These are phyloP conservation scores for Xyrauchen texanus DNA, from an alignment of 2,113 vertebrate genomes.

Conservation along the genomic window DNA sequence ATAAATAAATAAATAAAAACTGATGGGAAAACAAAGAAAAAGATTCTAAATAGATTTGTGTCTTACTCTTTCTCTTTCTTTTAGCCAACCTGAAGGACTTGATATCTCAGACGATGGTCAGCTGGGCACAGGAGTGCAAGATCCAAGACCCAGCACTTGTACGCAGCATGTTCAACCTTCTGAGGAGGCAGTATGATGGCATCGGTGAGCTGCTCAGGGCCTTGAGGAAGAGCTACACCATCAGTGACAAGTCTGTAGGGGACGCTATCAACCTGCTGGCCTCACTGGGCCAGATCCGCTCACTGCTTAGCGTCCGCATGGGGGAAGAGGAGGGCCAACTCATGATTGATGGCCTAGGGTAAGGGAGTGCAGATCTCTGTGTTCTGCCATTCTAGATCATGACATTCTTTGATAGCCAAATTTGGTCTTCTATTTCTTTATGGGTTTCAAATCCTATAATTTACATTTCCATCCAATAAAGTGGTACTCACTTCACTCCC, in stretches of 20 bases:
- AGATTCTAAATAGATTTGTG: no score
- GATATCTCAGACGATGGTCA: slow-evolving; percentile 93
- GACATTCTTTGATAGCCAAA: not conserved
- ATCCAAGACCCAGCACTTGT: slow-evolving; percentile 91
- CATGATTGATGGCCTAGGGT: slow-evolving; percentile 95
- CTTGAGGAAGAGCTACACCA: slow-evolving; percentile 92
- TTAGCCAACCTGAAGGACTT: slow-evolving; percentile 92
- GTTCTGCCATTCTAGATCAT: not conserved
- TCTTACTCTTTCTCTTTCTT: not conserved
- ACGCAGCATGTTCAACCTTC: slow-evolving; percentile 91
- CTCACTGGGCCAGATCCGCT: slow-evolving; percentile 94
- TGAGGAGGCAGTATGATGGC: slow-evolving; percentile 95
- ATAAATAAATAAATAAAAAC: no score
- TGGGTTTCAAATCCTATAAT: no score
- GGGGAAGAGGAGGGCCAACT: slow-evolving; percentile 94
- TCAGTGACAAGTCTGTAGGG: slow-evolving; percentile 88
- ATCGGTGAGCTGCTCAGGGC: slow-evolving; percentile 92
- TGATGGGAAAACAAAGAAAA: no score
- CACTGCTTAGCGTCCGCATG: slow-evolving; percentile 94
- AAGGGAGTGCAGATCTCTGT: not conserved
- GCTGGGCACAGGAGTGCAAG: slow-evolving; percentile 93
- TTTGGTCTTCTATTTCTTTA: no score
- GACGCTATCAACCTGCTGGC: slow-evolving; percentile 90
- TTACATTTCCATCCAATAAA: not conserved
- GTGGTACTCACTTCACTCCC: not conserved